These are phyloP conservation scores for Hypomecis punctinalis DNA, from an alignment of 2,888 invertebrate genomes.

Conservation along the genomic window DNA sequence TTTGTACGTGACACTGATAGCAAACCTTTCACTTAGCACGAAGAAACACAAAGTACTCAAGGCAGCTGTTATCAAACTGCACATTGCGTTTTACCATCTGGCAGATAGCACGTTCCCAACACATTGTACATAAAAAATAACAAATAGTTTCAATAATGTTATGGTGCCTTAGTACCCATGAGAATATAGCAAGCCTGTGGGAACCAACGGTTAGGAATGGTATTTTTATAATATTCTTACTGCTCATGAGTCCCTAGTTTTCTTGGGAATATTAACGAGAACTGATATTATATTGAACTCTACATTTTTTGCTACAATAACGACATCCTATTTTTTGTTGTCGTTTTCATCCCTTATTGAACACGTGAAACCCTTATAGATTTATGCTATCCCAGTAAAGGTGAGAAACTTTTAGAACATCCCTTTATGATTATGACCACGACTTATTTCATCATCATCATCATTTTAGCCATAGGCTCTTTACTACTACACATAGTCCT, in stretches of 20 bases:
- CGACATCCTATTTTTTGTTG: background rate
- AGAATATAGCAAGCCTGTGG: background rate
- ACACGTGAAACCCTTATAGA: background rate
- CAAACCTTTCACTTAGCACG: no score
- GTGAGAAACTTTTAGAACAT: conserved; percentile 6
- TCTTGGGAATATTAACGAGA: conserved; percentile 10
- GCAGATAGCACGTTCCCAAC: no score
- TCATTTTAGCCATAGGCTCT: no score
- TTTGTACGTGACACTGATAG: no score
- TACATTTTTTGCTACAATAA: background rate
- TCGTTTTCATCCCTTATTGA: background rate
- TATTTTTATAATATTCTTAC: background rate
- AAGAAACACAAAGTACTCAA: no score
- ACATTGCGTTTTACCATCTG: no score
- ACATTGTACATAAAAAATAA: no score
- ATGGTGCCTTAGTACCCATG: background rate
- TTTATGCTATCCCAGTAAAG: conserved; percentile 4
- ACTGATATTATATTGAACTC: background rate
- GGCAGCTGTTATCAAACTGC: no score
- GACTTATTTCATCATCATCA: no score
- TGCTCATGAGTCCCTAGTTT: conserved; percentile 4
- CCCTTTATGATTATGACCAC: no score
- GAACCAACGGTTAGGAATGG: background rate
- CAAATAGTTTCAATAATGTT: no score
- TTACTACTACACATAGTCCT: no score